phyloP scores from a whole-genome alignment of 2,113 vertebrate species.

The Carassius carassius region DNA sequence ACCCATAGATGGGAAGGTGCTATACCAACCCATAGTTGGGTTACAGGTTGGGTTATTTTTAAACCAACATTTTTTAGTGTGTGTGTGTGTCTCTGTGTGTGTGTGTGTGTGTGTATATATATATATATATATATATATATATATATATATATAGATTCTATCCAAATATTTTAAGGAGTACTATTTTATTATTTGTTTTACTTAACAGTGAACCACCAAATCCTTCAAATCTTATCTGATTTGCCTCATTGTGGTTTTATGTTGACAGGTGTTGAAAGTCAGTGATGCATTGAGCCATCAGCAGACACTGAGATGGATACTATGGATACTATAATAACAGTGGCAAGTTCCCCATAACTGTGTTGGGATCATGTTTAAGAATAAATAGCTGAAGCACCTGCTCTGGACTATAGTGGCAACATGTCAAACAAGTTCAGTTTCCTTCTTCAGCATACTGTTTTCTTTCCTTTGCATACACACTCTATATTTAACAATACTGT shows the following conservation, averaged over 20 bases:
- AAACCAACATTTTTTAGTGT: too few species aligned
- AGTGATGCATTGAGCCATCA: slow-evolving; percentile 41
- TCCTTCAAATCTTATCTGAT: neutral
- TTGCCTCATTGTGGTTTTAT: neutral
- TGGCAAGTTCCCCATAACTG: slow-evolving; percentile 51
- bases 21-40: too few species aligned
- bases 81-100: too few species aligned
- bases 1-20: too few species aligned
- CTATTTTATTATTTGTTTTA: neutral
- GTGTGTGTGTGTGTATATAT: too few species aligned
- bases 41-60: too few species aligned
- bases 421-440: slow-evolving; percentile 66
- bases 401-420: slow-evolving; percentile 66
- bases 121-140: too few species aligned
- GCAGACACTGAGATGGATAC: slow-evolving; percentile 49
- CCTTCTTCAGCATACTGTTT: slow-evolving; percentile 27
- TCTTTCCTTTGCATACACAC: neutral
- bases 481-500: neutral
- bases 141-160: too few species aligned
- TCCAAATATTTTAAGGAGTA: neutral
- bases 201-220: too few species aligned
- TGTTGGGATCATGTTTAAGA: slow-evolving; percentile 69
- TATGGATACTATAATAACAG: slow-evolving; percentile 46
- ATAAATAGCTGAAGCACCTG: slow-evolving; percentile 77
- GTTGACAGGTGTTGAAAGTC: slow-evolving; percentile 16